Evolutionary conservation across 2,113 vertebrate genomes (phyloP).

Genomic region (Cyanoliseus patagonus): DNA sequence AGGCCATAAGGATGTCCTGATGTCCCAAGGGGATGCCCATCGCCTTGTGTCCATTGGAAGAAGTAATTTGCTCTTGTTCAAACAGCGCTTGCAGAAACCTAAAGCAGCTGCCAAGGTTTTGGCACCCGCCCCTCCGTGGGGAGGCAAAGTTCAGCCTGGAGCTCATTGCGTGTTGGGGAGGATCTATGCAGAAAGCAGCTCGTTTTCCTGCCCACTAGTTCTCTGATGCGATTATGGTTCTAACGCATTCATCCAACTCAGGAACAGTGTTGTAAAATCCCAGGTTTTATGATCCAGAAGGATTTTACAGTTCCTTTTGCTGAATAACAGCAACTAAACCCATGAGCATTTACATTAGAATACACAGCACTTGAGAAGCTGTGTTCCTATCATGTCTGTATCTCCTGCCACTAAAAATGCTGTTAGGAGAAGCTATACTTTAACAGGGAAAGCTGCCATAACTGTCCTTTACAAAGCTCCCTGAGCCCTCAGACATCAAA

Average conservation of each 20-base stretch:
- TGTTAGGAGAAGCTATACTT: not conserved
- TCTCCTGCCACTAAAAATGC: not conserved
- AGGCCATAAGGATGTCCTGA: not conserved
- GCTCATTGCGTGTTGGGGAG: fast-evolving
- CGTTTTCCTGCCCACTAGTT: not conserved
- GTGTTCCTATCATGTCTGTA: fast-evolving
- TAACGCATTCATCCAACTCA: fast-evolving
- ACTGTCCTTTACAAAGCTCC: not conserved
- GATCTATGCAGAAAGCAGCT: not conserved
- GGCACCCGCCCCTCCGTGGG: fast-evolving
- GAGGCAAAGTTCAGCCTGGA: not conserved
- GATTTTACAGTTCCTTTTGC: not conserved
- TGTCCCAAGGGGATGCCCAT: not conserved
- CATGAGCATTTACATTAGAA: fast-evolving
- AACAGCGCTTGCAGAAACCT: not conserved
- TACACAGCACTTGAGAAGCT: fast-evolving
- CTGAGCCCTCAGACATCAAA: not conserved
- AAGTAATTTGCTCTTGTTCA: not conserved
- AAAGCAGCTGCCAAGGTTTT: not conserved
- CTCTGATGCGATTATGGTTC: not conserved
- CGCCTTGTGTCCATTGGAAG: fast-evolving
- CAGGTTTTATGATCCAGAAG: not conserved
- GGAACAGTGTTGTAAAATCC: not conserved
- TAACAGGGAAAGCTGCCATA: not conserved
- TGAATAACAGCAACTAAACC: not conserved